These are phyloP conservation scores for Hiodon tergisus DNA, from an alignment of 2,113 vertebrate genomes.

Conservation along the genomic window DNA sequence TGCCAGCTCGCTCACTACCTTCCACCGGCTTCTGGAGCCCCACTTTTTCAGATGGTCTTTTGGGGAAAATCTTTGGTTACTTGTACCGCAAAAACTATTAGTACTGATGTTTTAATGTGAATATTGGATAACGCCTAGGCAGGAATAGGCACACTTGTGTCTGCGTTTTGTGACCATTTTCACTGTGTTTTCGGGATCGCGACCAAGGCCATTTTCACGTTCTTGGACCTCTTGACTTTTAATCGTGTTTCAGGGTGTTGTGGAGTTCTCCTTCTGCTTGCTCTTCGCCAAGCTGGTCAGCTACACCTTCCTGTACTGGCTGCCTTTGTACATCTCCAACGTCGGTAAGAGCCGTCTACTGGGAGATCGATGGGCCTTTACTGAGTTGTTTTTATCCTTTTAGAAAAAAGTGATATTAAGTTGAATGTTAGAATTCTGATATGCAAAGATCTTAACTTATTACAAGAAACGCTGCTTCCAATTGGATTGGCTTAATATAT, in stretches of 20 bases:
- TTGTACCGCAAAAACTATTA: neutral
- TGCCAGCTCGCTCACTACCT: no score
- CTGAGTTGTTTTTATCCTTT: neutral
- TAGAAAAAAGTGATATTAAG: neutral
- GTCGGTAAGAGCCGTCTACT: constrained; percentile 69
- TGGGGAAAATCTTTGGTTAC: no score
- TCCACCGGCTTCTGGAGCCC: no score
- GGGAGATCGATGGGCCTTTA: neutral
- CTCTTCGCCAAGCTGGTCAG: constrained; percentile 96
- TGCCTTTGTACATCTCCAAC: constrained; percentile 90
- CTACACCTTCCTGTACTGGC: constrained; percentile 98
- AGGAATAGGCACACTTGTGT: no score
- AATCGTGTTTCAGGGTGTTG: constrained; percentile 70
- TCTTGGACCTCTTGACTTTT: neutral
- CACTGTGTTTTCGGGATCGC: no score
- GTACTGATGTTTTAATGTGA: neutral
- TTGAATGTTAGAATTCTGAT: neutral
- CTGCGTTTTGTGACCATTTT: no score
- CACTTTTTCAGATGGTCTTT: no score
- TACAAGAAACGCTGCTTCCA: constrained; percentile 1
- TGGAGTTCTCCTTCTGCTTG: constrained; percentile 93
- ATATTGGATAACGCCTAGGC: no score
- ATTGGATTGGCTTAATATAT: neutral
- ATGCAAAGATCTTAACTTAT: neutral
- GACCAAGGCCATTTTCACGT: no score